Conservation (phyloP, 2,113 vertebrate species). For the Pelecanoides urinatrix region DNA sequence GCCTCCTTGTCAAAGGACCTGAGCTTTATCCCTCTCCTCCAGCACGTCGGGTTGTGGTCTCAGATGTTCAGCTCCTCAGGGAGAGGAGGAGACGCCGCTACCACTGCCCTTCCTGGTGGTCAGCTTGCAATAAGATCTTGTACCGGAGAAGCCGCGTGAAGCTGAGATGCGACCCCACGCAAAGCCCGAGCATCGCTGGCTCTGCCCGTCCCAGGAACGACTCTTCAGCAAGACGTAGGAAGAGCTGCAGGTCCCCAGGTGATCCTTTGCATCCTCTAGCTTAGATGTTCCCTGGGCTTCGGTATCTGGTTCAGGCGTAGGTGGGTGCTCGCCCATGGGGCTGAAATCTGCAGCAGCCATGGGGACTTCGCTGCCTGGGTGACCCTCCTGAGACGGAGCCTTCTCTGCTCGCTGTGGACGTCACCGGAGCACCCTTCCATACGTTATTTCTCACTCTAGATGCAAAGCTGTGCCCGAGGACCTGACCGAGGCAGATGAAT, state of each 20-base stretch:
- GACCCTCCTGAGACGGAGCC: rapidly evolving
- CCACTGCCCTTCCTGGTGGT: neutral
- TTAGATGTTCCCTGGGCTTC: neutral
- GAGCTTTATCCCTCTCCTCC: neutral
- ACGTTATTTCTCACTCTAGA: neutral
- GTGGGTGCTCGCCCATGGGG: neutral
- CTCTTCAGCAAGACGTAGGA: neutral
- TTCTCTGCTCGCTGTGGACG: neutral
- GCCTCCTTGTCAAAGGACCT: neutral
- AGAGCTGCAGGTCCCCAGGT: too few relatives aligned
- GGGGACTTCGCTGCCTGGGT: neutral
- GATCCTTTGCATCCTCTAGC: neutral
- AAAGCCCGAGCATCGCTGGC: too few relatives aligned
- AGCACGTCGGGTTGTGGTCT: neutral
- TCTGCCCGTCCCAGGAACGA: neutral
- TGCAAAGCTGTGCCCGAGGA: neutral
- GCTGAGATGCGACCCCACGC: neutral
- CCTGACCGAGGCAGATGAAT: neutral
- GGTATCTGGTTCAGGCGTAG: neutral
- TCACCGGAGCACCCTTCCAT: neutral
- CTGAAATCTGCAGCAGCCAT: neutral
- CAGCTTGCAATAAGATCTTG: neutral
- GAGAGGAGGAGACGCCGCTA: neutral
- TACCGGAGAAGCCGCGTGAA: neutral
- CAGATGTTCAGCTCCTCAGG: neutral